phyloP scores from a whole-genome alignment of 2,797 vertebrate genomes.

The Steatocranus sp. region DNA sequence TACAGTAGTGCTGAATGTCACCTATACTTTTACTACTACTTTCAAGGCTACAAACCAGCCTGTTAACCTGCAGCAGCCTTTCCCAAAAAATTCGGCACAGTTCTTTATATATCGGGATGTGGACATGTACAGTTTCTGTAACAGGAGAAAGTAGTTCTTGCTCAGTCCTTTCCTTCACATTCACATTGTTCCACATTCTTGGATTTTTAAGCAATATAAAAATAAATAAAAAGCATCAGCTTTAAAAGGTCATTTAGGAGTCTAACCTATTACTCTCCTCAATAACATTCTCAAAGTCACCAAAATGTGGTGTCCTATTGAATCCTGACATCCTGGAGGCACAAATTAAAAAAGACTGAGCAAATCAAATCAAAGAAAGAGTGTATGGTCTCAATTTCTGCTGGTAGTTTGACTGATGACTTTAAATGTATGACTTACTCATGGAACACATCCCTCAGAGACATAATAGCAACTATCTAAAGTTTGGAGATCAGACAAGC shows the following conservation, averaged over 20 bases:
- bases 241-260: neutral
- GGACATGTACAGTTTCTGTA: neutral
- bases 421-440: neutral
- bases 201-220: neutral
- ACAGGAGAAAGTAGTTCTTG: neutral
- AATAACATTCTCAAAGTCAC: neutral
- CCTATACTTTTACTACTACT: neutral
- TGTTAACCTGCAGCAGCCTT: accelerated
- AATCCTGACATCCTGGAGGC: neutral
- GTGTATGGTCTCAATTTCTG: neutral
- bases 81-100: neutral
- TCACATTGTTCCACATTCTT: neutral
- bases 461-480: neutral
- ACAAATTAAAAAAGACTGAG: neutral
- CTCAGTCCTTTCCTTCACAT: neutral
- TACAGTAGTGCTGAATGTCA: neutral
- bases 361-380: neutral
- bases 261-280: neutral
- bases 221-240: neutral
- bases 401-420: neutral
- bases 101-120: neutral
- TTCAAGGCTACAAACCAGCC: neutral
- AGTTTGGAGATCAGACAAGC: neutral
- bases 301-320: neutral
- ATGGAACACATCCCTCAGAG: accelerated